Evolutionary conservation across 2,113 vertebrate species (phyloP), one percentile per base, ranked within the genome.

Genomic region (Equus przewalskii): DNA sequence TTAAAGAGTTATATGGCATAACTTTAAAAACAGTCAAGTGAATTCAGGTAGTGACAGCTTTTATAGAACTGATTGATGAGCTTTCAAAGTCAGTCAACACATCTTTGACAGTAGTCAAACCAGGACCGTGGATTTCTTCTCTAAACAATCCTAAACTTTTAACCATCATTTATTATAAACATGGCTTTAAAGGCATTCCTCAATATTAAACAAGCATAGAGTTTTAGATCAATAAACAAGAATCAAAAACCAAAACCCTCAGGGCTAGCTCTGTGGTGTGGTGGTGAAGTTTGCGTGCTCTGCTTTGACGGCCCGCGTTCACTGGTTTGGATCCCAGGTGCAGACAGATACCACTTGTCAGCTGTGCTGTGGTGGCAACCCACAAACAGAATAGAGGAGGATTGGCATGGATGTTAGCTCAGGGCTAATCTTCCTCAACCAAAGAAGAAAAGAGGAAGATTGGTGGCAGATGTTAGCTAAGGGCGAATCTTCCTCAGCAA

Each of bases 1-100:
- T 67, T 88, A 36, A 87, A 64, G 12, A 85, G 18, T 78, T 91
- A 41, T 4, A 44, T 90, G 10, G 5, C 11, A n/a, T 96, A 93
- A 82, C 72, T 73, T 94, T 69, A 85, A 83, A 86, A 91, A 44
- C 36, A 80, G 13, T 90, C 22, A 54, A 73, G 14, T 76, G 69
- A 96, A 96, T 92, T 93, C 76, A 93, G 58, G 80, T 91, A 22
- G 2, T 94, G 30, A 56, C 14, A 85, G 7, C 86, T 70, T 97
- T 67, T 85, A n/a, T 64, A 46, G 36, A 83, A 93, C 80, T 69
- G 10, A 46, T 76, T 82, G 18, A 56, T 73, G 5, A 11, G 16
- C 5, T 65, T 90, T 78, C 49, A 69, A 78, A 44, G 24, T 73
- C 36, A 33, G 62, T 83, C 28, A 93, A 72, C 46, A 87, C 10